Evolutionary conservation across 2,888 invertebrate species (phyloP).

Genomic region (Epicampocera succincta): DNA sequence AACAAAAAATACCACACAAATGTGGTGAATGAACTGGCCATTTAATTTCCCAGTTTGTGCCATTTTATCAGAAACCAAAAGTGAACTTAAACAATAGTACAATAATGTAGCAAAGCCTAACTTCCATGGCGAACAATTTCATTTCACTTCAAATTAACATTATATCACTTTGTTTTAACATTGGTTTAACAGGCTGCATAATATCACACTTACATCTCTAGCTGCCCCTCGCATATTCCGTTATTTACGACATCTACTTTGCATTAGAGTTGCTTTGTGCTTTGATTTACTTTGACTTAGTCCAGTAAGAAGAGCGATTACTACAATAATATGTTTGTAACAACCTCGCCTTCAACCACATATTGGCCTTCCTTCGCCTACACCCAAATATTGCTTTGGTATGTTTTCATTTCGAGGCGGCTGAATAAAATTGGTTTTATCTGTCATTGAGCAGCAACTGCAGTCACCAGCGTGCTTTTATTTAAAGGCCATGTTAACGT

Average conservation of each 20-base stretch:
- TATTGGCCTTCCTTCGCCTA: too few relatives aligned
- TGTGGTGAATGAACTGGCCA: too few relatives aligned
- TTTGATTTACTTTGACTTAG: slow-evolving; percentile 55
- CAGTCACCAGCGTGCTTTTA: slow-evolving; percentile 8
- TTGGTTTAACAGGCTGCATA: too few relatives aligned
- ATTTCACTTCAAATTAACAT: too few relatives aligned
- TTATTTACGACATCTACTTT: neutral
- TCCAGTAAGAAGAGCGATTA: neutral
- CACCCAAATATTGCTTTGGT: neutral
- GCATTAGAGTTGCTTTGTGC: slow-evolving; percentile 43
- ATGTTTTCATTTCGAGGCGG: slow-evolving; percentile 3
- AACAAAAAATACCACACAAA: too few relatives aligned
- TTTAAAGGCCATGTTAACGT: slow-evolving; percentile 32
- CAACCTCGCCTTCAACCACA: neutral
- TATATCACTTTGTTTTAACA: too few relatives aligned
- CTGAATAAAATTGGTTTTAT: slow-evolving; percentile 21
- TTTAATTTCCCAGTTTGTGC: too few relatives aligned
- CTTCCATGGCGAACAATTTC: too few relatives aligned
- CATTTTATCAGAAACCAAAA: too few relatives aligned
- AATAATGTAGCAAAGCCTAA: too few relatives aligned
- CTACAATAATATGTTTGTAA: slow-evolving; percentile 8
- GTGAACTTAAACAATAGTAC: too few relatives aligned
- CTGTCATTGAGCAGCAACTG: slow-evolving; percentile 13
- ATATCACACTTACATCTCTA: neutral
- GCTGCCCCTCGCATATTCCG: neutral